Evolutionary conservation across 2,113 vertebrate species (phyloP).

Genomic region (Mormyrus lacerda): DNA sequence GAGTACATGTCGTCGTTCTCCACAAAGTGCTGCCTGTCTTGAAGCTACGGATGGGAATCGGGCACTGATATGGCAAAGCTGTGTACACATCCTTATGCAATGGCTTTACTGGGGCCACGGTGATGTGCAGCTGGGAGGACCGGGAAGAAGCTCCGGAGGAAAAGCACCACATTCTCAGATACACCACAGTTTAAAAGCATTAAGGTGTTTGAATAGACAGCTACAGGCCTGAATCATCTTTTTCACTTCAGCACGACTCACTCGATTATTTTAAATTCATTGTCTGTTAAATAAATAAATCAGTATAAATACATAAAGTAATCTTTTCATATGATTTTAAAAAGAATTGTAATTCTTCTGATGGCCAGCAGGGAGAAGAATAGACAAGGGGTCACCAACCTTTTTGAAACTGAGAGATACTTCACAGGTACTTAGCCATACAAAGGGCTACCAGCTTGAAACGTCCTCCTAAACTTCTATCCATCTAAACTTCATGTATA

Average conservation of each 20-base stretch:
- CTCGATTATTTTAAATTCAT: background rate
- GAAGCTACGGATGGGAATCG: conserved; percentile 63
- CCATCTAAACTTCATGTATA: too few relatives aligned
- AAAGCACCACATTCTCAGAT: background rate
- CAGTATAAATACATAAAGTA: background rate
- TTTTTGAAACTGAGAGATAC: too few relatives aligned
- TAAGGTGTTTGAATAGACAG: background rate
- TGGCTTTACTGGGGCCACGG: background rate
- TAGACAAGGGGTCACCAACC: too few relatives aligned
- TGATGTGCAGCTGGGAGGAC: background rate
- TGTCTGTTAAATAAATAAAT: background rate
- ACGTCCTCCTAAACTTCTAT: too few relatives aligned
- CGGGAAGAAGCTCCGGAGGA: background rate
- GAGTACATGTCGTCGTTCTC: conserved; percentile 99
- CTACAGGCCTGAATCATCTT: background rate
- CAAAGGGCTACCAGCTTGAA: too few relatives aligned
- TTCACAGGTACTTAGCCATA: too few relatives aligned
- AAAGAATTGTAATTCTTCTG: background rate
- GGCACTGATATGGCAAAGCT: background rate
- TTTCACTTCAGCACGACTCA: background rate
- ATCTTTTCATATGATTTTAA: background rate
- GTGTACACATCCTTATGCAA: background rate
- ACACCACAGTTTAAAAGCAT: background rate
- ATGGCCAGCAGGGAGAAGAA: background rate
- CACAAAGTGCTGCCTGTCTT: conserved; percentile 96